Base-by-base conservation (phyloP, 2,113 vertebrate species). In the Sturnira hondurensis region DNA sequence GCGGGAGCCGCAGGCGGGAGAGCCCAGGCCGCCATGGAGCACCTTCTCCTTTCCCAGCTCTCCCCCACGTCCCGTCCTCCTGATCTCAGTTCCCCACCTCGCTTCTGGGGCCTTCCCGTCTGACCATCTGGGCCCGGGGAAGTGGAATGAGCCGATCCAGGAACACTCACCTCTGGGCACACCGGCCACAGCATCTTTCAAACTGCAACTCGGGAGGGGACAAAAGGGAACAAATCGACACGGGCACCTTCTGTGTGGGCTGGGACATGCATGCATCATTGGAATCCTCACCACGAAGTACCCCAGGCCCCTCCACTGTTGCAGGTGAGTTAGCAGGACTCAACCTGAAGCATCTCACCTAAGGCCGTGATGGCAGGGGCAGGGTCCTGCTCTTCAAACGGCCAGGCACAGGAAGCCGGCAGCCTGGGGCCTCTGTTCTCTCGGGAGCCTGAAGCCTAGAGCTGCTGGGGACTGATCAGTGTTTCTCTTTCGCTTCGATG, bases 201-300 rank as follows among this genome's bases (percentile, higher is more conserved):
- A 31, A 58, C 5, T 1, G 17, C 11, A 0, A 4, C 33, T 2
- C 33, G 36, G 70, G 41, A 45, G 43, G 12, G 80, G 47, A 67
- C 22, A 65, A 33, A 15, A 52, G 41, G 50, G 74, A 56, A 36
- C 15, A n/a, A 12, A 24, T 33, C 19, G 0, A 7, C 5, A 13
- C 2, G 13, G 86, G 33, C 78, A 17, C 26, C 74, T 63, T 31
- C 73, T 41, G 33, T 20, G 16, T 67, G 56, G 26, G 52, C n/a
- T 4, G 7, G 24, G n/a, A 71, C 1, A 0, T 11, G 54, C 1
- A 4, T 6, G 2, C 0, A 22, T 22, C n/a, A 20, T 20, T 31
- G 43, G 15, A 7, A 38, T n/a, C 41, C 58, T 61, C 70, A 38
- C 56, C 47, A 26, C 5, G 1, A 50, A 38, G 28, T 24, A 26